Percentiles rank a stretch among this genome's conserved stretches.
Evolutionary conservation across 2,113 vertebrate species (phyloP).

Genomic region (Catharus fuscescens): DNA sequence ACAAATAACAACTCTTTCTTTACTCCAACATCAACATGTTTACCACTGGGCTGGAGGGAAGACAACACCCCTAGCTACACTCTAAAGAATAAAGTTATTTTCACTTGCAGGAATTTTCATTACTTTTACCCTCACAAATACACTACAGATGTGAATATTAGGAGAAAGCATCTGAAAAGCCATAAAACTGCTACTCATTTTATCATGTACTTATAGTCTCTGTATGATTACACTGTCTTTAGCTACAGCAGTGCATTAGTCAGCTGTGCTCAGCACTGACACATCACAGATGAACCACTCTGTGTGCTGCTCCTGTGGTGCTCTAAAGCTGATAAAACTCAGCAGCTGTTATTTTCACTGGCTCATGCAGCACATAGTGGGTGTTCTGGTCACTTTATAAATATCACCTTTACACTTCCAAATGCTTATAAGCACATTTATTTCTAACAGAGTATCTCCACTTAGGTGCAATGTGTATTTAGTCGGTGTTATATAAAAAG

Average conservation of each 20-base stretch:
- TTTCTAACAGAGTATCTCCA: slow-evolving; percentile 25
- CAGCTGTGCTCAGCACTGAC: background rate
- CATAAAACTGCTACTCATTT: slow-evolving; percentile 31
- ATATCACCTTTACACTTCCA: slow-evolving; percentile 56
- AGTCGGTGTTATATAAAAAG: slow-evolving; percentile 2
- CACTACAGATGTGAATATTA: slow-evolving; percentile 36
- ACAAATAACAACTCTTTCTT: slow-evolving; percentile 24
- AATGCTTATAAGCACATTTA: slow-evolving; percentile 24
- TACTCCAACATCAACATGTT: slow-evolving; percentile 65
- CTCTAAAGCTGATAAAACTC: slow-evolving; percentile 47
- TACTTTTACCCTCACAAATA: slow-evolving; percentile 22
- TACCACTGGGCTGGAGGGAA: slow-evolving; percentile 37
- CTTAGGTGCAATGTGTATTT: slow-evolving; percentile 10
- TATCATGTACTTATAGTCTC: slow-evolving; percentile 13
- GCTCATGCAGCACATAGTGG: background rate
- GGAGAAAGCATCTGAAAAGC: slow-evolving; percentile 12
- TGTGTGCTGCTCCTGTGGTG: background rate
- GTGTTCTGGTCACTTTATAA: slow-evolving; percentile 60
- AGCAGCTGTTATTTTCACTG: slow-evolving; percentile 56
- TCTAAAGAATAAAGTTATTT: slow-evolving; percentile 63
- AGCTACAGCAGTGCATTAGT: background rate
- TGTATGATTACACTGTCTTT: background rate
- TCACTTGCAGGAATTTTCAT: slow-evolving; percentile 46
- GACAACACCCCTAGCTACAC: slow-evolving; percentile 62
- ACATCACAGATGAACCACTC: background rate